These are phyloP conservation scores for Unio delphinus DNA, from an alignment of 2,888 invertebrate species.

Conservation along the genomic window DNA sequence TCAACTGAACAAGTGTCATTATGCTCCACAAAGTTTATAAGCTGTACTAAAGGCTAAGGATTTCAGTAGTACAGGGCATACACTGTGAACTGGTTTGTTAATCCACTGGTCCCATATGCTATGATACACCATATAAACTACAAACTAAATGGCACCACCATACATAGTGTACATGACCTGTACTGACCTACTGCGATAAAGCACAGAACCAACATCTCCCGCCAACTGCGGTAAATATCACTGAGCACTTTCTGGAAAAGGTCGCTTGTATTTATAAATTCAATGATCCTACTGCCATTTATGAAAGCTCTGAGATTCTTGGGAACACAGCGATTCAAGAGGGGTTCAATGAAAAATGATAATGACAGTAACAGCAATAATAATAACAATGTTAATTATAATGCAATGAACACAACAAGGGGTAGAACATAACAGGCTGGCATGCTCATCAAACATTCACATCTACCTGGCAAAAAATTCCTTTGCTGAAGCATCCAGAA, in stretches of 20 bases:
- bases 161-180: conserved; percentile 4
- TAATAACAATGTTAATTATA: too few species aligned
- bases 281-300: conserved; percentile 81
- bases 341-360: conserved; percentile 77
- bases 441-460: neutral
- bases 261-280: conserved; percentile 89
- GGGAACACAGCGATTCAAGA: conserved; percentile 91
- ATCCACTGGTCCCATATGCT: too few species aligned
- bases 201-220: conserved; percentile 85
- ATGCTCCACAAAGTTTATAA: too few species aligned
- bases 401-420: neutral
- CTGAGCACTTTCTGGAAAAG: conserved; percentile 89
- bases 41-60: too few species aligned
- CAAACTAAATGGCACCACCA: too few species aligned
- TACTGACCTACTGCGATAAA: conserved; percentile 83
- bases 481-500: neutral
- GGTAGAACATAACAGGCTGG: neutral
- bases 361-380: neutral
- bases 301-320: conserved; percentile 73
- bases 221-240: conserved; percentile 91
- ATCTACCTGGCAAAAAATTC: neutral
- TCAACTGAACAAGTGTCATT: too few species aligned
- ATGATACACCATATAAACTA: too few species aligned
- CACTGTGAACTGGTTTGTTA: too few species aligned
- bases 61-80: too few species aligned